A percentile compares a stretch with the other conserved stretches of the same genome.
Evolutionary conservation across 2,113 vertebrate species (phyloP).

Genomic region (Peromyscus maniculatus): DNA sequence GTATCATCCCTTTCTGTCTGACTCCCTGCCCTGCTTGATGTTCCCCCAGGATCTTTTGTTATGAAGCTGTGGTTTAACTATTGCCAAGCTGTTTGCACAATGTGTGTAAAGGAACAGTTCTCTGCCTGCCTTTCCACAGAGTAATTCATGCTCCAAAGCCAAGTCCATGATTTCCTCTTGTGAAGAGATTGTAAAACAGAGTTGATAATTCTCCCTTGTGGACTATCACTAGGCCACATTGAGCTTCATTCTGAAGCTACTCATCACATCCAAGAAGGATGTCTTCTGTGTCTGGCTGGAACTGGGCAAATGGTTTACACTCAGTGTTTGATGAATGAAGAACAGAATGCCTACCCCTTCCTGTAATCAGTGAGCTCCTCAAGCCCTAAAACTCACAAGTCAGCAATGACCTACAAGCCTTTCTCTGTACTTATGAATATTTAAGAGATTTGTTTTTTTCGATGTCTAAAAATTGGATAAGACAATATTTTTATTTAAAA

Average conservation of each 20-base stretch:
- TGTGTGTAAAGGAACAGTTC: background rate
- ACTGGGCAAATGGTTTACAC: constrained; percentile 51
- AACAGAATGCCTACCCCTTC: constrained; percentile 49
- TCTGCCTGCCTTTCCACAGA: background rate
- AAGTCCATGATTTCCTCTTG: background rate
- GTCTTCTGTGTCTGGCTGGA: background rate
- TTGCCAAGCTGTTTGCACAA: background rate
- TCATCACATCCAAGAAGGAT: background rate
- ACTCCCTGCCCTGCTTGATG: background rate
- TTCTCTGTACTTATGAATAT: constrained; percentile 41
- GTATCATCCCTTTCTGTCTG: background rate
- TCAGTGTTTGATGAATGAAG: constrained; percentile 68
- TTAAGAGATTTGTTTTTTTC: constrained; percentile 39
- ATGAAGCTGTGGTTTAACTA: background rate
- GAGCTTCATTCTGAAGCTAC: background rate
- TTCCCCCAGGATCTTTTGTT: background rate
- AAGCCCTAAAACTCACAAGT: constrained; percentile 54
- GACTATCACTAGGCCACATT: background rate
- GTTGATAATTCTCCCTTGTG: constrained; percentile 25
- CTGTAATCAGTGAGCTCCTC: constrained; percentile 61
- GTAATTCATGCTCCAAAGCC: background rate
- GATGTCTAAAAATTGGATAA: constrained; percentile 64
- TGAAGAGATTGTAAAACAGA: constrained; percentile 33
- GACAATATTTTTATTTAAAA: constrained; percentile 60
- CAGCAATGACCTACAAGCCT: constrained; percentile 27